These are phyloP conservation scores for Gymnocephalus cernua DNA, from an alignment of 2,113 vertebrate species.

Conservation along the genomic window DNA sequence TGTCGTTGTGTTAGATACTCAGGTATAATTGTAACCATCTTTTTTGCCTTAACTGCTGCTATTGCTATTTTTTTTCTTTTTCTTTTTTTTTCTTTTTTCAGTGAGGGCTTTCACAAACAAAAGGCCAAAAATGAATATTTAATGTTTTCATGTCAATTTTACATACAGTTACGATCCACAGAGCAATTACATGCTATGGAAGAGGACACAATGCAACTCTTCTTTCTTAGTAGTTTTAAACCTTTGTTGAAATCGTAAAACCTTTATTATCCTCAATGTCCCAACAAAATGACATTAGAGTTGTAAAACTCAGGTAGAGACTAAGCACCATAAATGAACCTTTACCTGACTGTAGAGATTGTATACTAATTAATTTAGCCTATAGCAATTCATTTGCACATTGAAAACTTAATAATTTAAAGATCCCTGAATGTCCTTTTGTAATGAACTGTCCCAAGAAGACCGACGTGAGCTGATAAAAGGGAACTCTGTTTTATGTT, in stretches of 20 bases:
- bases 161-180: not conserved
- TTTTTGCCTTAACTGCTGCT: constrained; percentile 80
- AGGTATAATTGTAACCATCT: constrained; percentile 76
- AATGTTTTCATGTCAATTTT: constrained; percentile 31
- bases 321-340: constrained; percentile 44
- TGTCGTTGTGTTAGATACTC: constrained; percentile 69
- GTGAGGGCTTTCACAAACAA: constrained; percentile 54
- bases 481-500: constrained; percentile 57
- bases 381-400: constrained; percentile 62
- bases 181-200: constrained; percentile 25
- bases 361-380: constrained; percentile 46
- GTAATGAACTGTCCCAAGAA: constrained; percentile 24
- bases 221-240: constrained; percentile 27
- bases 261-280: constrained; percentile 26
- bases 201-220: constrained; percentile 28
- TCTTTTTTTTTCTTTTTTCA: constrained; percentile 48
- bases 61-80: not conserved
- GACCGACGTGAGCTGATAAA: constrained; percentile 45
- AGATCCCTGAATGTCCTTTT: constrained; percentile 54
- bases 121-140: constrained; percentile 62
- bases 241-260: constrained; percentile 28
- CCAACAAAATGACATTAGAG: constrained; percentile 36
- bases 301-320: constrained; percentile 57
- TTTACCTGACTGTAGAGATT: constrained; percentile 64
- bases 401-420: constrained; percentile 45